Evolutionary conservation across 2,888 invertebrate species (phyloP), one percentile per base, ranked within the genome.

Genomic region (Eumerus sabulonum): DNA sequence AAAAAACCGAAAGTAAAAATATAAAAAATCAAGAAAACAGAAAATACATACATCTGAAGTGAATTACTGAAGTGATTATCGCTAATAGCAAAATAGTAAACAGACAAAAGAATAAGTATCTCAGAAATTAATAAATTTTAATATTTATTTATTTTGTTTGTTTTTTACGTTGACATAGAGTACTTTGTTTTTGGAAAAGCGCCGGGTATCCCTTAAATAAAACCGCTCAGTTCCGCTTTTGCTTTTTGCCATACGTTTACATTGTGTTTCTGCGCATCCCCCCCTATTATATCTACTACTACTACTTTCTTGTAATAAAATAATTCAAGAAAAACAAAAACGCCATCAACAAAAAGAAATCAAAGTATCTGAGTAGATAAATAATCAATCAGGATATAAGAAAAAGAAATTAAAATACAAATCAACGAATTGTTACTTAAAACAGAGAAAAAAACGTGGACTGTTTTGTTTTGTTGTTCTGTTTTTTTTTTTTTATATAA

Each of bases 21-120:
- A 9, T 40, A 40, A 48, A 57, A 70, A 48, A 63, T 2, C 27
- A 27, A 59, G 57, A 27, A 59, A 50, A 42, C 27, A 27, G 3
- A 27, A 27, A 27, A 27, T n/a, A n/a, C n/a, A 7, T 27, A 27
- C 27, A 27, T 27, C 27, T 27, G 3, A 68, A 70, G 70, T 70
- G 70, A 81, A 59, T 19, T 27, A 45, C n/a, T n/a, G n/a, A 54
- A 74, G 64, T 72, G 62, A 67, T 50, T 76, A 71, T 64, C 51
- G 79, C 81, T 60, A 66, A 67, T 56, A 76, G 9, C 81, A 83
- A 71, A 82, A n/a, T 66, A 16, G 35, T 50, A 82, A 82, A 84
- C 72, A 68, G 47, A 14, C 40, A 51, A 35, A 16, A 35, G 18
- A 54, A 11, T 56, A 48, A 35, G 16, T 14, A 13, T 9, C 16